These are phyloP conservation scores for Heliopora coerulea DNA, from an alignment of 92 coral and sea anemone genomes.

Conservation along the genomic window DNA sequence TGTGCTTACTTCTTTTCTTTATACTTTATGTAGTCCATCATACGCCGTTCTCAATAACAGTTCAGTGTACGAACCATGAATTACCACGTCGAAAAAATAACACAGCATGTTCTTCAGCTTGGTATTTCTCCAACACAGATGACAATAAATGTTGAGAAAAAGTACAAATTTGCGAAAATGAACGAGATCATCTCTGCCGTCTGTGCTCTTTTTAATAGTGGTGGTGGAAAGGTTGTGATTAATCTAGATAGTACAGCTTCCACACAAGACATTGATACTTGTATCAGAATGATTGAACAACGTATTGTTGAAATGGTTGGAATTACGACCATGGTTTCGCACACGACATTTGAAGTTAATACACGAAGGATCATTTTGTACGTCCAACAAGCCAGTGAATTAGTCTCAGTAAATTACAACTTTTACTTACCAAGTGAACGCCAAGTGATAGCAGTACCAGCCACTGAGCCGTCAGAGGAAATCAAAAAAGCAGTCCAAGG, in stretches of 20 bases:
- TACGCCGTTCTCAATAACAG: too few species aligned
- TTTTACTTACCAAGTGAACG: constrained; percentile 43
- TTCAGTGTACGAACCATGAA: too few species aligned
- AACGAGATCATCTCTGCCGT: constrained; percentile 1
- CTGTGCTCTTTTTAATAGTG: constrained; percentile 24
- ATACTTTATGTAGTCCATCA: too few species aligned
- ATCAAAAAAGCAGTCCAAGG: not conserved
- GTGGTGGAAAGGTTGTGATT: constrained; percentile 5
- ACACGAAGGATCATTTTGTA: too few species aligned
- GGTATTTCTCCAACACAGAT: too few species aligned
- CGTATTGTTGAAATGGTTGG: not conserved
- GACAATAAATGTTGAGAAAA: too few species aligned
- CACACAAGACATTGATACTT: not conserved
- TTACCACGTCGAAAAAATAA: too few species aligned
- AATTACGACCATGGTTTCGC: not conserved
- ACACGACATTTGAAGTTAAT: too few species aligned
- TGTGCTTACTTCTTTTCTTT: too few species aligned
- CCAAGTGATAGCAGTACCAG: constrained; percentile 20
- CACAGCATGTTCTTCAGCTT: too few species aligned
- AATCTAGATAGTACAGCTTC: not conserved
- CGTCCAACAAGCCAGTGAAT: not conserved
- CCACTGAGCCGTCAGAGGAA: constrained; percentile 8
- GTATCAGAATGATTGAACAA: constrained; percentile 23
- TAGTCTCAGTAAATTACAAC: constrained; percentile 26
- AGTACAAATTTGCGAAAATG: not conserved